Base-by-base conservation (phyloP, 2,797 vertebrate species). In the Sebastes umbrosus region DNA sequence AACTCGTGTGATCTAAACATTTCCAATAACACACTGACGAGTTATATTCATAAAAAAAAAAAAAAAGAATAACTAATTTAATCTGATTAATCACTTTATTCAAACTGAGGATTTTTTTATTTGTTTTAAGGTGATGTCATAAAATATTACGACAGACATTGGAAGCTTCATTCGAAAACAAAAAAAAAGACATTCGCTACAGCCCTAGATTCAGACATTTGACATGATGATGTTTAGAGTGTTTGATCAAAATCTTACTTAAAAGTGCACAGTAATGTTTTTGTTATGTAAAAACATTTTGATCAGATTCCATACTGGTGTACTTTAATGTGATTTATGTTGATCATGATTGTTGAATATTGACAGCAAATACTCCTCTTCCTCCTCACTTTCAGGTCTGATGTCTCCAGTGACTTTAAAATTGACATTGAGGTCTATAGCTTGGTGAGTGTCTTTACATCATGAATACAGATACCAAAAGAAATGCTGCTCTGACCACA, bases 401-500 rank as follows among this genome's bases (percentile, higher is more conserved):
- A 98, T 73, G 97, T 98, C 12, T 96, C 96, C 82, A 98, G 95
- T 93, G 95, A 98, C 93, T 99, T 99, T 95, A 95, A 96, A 88
- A 97, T 99, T 89, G 94, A 94, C 64, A 74, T 99, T 84, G 96
- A 99, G 87, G 96, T 99, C 18, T 99, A 99, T 89, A 96, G 95
- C 72, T 94, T 99, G 95, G 98, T 99, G 95, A 93, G 98, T 90
- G 25, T 62, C 22, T 24, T 54, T 31, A 1, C 5, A 20, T 29
- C 34, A 6, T 25, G 6, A n/a, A 46, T n/a, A 43, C 20, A 14
- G 8, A 54, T 6, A 5, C 0, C 6, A 65, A 29, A 29, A 75
- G 43, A 16, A 9, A 25, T 13, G 5, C 14, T 39, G 3, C 13
- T 24, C 4, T 43, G 34, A 67, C 3, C 12, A 50, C 18, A 36